These are phyloP conservation scores for Lepidostoma basale DNA, from an alignment of 1,140 invertebrate genomes.

Conservation along the genomic window DNA sequence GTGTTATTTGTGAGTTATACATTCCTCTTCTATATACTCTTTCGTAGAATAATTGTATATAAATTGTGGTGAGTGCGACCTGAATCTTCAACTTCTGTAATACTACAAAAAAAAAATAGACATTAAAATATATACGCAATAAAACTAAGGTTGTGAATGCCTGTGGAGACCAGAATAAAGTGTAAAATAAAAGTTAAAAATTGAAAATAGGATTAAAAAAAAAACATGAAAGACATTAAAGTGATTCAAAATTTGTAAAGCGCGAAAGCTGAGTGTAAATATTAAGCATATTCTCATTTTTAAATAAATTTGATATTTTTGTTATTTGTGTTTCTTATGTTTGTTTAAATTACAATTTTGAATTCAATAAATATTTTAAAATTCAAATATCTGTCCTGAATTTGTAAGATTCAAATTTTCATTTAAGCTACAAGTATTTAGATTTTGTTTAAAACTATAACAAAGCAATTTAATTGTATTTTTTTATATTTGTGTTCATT, in stretches of 20 bases:
- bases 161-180: background rate
- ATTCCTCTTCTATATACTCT: background rate
- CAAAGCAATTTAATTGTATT: too few relatives aligned
- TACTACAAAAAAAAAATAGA: background rate
- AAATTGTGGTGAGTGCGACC: constrained; percentile 23
- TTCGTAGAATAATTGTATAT: background rate
- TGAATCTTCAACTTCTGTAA: background rate
- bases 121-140: constrained; percentile 23
- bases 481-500: too few relatives aligned
- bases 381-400: background rate
- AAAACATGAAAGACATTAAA: constrained; percentile 43
- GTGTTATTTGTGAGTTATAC: background rate
- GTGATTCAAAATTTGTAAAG: constrained; percentile 34
- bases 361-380: background rate
- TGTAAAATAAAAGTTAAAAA: constrained; percentile 19
- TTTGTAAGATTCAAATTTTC: background rate
- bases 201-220: background rate
- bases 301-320: background rate
- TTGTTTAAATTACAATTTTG: background rate
- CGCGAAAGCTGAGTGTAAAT: background rate
- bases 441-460: too few relatives aligned
- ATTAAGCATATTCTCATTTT: background rate
- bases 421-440: background rate
- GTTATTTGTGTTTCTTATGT: background rate
- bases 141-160: constrained; percentile 37